Conservation (phyloP, 1,140 invertebrate genomes). For the Eumaeus atala region DNA sequence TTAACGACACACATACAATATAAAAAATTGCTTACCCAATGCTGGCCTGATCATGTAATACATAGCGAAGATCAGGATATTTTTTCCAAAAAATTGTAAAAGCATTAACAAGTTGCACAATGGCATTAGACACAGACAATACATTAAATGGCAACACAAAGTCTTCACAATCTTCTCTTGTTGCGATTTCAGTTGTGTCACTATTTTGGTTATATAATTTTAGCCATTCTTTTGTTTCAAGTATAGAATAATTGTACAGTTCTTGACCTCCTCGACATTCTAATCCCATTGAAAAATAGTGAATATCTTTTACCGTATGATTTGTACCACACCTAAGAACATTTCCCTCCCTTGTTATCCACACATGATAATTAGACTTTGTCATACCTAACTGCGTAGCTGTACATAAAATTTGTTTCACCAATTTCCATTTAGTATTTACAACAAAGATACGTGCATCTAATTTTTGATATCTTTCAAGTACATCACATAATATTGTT, state of each 20-base stretch:
- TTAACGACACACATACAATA: too few species aligned
- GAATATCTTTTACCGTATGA: background rate
- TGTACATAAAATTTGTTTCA: slow-evolving; percentile 14
- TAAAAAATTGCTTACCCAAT: slow-evolving; percentile 9
- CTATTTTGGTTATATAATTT: background rate
- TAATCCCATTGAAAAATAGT: slow-evolving; percentile 16
- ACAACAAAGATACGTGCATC: slow-evolving; percentile 25
- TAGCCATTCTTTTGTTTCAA: background rate
- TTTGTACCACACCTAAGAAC: slow-evolving; percentile 6
- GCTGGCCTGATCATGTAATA: slow-evolving; percentile 5
- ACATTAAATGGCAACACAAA: background rate
- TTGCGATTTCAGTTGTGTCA: background rate
- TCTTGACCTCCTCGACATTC: slow-evolving; percentile 18
- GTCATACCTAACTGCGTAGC: slow-evolving; percentile 14
- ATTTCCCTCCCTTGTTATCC: slow-evolving; percentile 24
- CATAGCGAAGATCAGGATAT: slow-evolving; percentile 13
- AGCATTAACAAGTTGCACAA: slow-evolving; percentile 17
- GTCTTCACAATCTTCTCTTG: background rate
- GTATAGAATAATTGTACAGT: background rate
- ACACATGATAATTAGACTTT: slow-evolving; percentile 14
- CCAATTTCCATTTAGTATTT: slow-evolving; percentile 18
- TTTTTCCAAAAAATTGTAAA: slow-evolving; percentile 14
- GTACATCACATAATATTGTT: background rate
- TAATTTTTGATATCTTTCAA: slow-evolving; percentile 12
- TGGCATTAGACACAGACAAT: slow-evolving; percentile 14